A percentile compares a stretch with the other conserved stretches of the same genome.
These are phyloP conservation scores for Varroa destructor DNA, from an alignment of 1,140 invertebrate species.

Conservation along the genomic window DNA sequence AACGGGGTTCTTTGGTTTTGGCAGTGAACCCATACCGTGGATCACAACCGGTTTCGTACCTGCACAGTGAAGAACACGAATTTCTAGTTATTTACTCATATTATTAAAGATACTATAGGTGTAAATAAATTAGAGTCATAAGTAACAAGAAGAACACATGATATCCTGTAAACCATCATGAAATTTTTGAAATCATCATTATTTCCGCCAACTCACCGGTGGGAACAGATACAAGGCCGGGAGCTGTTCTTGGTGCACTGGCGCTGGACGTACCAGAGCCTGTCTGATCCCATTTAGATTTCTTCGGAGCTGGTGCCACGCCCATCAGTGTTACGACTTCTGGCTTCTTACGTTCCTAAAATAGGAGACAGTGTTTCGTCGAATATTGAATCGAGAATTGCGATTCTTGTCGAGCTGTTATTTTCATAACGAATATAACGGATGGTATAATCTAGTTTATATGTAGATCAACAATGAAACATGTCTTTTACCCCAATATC, in stretches of 20 bases:
- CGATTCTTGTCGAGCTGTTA: no score
- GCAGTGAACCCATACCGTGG: conserved; percentile 9
- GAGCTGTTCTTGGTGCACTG: background rate
- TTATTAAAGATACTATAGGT: background rate
- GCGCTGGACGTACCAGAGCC: background rate
- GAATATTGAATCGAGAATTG: no score
- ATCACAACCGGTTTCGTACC: conserved; percentile 14
- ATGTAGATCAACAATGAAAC: no score
- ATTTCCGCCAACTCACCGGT: background rate
- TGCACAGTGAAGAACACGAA: background rate
- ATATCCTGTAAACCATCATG: background rate
- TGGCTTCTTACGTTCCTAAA: conserved; percentile 12
- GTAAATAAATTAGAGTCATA: background rate
- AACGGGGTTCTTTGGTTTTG: conserved; percentile 15
- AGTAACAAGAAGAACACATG: no score
- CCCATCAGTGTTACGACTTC: background rate
- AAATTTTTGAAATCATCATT: background rate
- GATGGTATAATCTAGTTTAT: no score
- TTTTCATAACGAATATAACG: no score
- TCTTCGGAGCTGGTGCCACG: background rate
- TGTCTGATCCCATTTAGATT: conserved; percentile 20
- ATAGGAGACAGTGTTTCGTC: background rate
- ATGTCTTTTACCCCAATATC: no score
- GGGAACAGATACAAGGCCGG: conserved; percentile 4
- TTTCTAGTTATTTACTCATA: background rate